A percentile compares a stretch with the other conserved stretches of the same genome.
These are phyloP conservation scores for Diachasma alloeum DNA, from an alignment of 1,140 invertebrate species.

Conservation along the genomic window DNA sequence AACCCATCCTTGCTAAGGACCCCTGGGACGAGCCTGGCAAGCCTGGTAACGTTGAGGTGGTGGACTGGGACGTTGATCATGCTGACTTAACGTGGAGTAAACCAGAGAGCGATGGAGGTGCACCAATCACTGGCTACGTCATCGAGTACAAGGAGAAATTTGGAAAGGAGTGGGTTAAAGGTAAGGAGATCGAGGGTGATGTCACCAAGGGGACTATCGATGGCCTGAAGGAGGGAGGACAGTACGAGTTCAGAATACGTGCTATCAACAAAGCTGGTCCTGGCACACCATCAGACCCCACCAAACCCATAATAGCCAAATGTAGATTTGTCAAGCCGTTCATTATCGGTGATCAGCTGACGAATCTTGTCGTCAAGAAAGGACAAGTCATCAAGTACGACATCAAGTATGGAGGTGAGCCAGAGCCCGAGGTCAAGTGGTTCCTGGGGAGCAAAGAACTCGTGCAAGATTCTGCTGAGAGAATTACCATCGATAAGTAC, in stretches of 20 bases:
- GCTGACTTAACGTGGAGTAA: conserved; percentile 92
- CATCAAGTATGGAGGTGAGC: conserved; percentile 94
- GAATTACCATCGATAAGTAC: conserved; percentile 88
- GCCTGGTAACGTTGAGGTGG: conserved; percentile 87
- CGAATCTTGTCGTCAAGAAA: conserved; percentile 90
- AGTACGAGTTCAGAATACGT: conserved; percentile 95
- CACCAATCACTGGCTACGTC: conserved; percentile 92
- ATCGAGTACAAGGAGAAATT: conserved; percentile 96
- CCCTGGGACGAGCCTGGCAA: conserved; percentile 97
- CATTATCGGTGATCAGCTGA: conserved; percentile 86
- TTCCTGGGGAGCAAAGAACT: conserved; percentile 78
- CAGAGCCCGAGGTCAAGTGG: conserved; percentile 92
- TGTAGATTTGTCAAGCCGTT: conserved; percentile 94
- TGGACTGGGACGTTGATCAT: conserved; percentile 96
- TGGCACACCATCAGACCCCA: conserved; percentile 92
- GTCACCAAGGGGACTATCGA: conserved; percentile 80
- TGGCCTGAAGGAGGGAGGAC: conserved; percentile 91
- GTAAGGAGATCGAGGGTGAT: conserved; percentile 82
- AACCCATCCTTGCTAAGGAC: conserved; percentile 93
- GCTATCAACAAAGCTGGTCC: conserved; percentile 96
- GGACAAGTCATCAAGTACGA: conserved; percentile 92
- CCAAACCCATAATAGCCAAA: conserved; percentile 95
- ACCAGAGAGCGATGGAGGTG: conserved; percentile 90
- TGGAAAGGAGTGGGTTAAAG: conserved; percentile 86
- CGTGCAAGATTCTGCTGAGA: conserved; percentile 70